phyloP scores from a whole-genome alignment of 2,113 vertebrate species.

The Anser cygnoides region DNA sequence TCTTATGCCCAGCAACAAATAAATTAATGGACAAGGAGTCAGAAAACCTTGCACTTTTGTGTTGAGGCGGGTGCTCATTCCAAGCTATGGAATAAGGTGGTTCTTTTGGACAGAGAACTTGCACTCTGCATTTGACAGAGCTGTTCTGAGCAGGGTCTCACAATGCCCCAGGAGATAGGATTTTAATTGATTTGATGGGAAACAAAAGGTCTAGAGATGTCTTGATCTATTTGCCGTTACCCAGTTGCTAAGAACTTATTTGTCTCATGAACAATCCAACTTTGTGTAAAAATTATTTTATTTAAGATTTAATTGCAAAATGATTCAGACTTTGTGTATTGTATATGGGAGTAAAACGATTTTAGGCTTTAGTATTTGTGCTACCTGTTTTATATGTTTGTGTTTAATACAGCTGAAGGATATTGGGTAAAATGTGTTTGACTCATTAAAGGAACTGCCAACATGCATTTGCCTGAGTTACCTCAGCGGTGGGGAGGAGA shows the following conservation, averaged over 20 bases:
- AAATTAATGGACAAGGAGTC: not conserved
- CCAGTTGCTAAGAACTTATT: not conserved
- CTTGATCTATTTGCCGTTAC: not conserved
- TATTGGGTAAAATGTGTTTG: conserved; percentile 46
- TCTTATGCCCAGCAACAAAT: conserved; percentile 8
- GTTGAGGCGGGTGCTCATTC: not conserved
- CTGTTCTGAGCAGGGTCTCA: not conserved
- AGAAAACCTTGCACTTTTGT: not conserved
- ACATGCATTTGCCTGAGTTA: conserved; percentile 37
- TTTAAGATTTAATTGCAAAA: not conserved
- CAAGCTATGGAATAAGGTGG: not conserved
- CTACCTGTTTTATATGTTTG: not conserved
- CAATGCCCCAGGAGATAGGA: not conserved
- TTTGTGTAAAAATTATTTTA: not conserved
- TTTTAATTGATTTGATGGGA: not conserved
- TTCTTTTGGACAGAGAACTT: not conserved
- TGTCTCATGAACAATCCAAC: not conserved
- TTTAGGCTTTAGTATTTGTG: not conserved
- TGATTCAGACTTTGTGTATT: not conserved
- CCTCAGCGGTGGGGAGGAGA: conserved; percentile 42
- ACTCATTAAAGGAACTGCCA: conserved; percentile 54
- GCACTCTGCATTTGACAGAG: not conserved
- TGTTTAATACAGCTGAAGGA: conserved; percentile 30
- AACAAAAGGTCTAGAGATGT: not conserved
- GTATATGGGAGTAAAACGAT: not conserved